Base-by-base conservation (phyloP, 2,888 invertebrate genomes). In the Microplitis deprimator region DNA sequence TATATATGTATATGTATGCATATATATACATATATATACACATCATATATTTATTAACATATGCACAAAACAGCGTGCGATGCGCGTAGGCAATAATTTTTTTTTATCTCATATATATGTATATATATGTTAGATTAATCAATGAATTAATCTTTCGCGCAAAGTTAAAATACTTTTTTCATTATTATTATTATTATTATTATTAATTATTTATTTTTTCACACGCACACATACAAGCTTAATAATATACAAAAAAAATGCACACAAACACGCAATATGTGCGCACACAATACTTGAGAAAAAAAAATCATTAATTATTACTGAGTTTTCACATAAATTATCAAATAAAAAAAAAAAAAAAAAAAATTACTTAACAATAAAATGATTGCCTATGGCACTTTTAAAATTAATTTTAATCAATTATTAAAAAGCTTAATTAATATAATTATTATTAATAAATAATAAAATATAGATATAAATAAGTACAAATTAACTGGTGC, bases 41-140 rank as follows among this genome's bases (percentile, higher is more conserved):
- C 68, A 75, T 67, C 41, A 76, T 76, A 50, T 69, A 73, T 79
- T 76, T 71, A 73, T 85, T 82, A 85, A 83, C 82, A 81, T 82
- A 83, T 82, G 84, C 84, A 84, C 83, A 81, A 76, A 80, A 82
- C 80, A 80, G 79, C 81, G 81, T 81, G 80, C 73, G 79, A 80
- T 78, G 76, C 75, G 71, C 78, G 78, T 79, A 80, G 76, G 81
- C 77, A 79, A 73, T 77, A 69, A 76, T 70, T 60, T 20, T 59
- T 72, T 70, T 73, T 60, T 69, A 61, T 68, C 13, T 62, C 50
- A 40, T n/a, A 64, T 68, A 73, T 68, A 72, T 68, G 6, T 67
- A 16, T 40, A 16, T 68, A 61, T 40, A 64, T 70, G 40, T 67
- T 68, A 72, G 50, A 20, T 74, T 69, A 65, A 29, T 29, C 29